These are phyloP conservation scores for Dicranocentrus wangi DNA, from an alignment of 2,888 invertebrate species.

Conservation along the genomic window DNA sequence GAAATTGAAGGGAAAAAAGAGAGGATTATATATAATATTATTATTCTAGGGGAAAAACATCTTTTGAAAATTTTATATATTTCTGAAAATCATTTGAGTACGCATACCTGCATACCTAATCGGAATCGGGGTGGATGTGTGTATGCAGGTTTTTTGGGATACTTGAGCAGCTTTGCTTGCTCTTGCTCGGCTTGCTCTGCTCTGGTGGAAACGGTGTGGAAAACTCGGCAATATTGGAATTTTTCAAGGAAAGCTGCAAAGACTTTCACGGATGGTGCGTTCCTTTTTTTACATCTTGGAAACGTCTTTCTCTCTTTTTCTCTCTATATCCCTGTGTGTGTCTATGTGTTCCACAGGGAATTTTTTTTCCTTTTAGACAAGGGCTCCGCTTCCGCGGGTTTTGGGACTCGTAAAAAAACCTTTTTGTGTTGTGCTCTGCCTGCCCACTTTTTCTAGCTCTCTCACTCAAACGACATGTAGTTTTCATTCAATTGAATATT, in stretches of 20 bases:
- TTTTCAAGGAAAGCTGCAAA: slow-evolving; percentile 24
- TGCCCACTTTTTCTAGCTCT: not conserved
- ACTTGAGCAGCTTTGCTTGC: not conserved
- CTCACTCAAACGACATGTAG: not conserved
- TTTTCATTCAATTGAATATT: slow-evolving; percentile 18
- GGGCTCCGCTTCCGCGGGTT: slow-evolving; percentile 15
- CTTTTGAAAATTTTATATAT: slow-evolving; percentile 42
- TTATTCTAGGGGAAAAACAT: slow-evolving; percentile 31
- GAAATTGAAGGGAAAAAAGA: slow-evolving; percentile 24
- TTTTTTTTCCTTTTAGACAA: slow-evolving; percentile 39
- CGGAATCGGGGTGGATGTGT: too few relatives aligned
- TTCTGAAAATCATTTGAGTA: slow-evolving; percentile 34
- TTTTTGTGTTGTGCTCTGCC: not conserved
- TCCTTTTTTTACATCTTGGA: slow-evolving; percentile 1
- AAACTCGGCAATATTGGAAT: slow-evolving; percentile 30
- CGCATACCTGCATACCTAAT: slow-evolving; percentile 24
- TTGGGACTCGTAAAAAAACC: slow-evolving; percentile 1
- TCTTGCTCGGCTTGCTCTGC: too few relatives aligned
- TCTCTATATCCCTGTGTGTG: slow-evolving; percentile 14
- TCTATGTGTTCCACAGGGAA: slow-evolving; percentile 39
- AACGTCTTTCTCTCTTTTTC: slow-evolving; percentile 10
- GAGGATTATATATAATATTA: slow-evolving; percentile 43
- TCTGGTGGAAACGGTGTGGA: slow-evolving; percentile 40
- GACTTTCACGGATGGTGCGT: slow-evolving; percentile 20
- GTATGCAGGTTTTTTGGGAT: not conserved